Evolutionary conservation across 2,797 vertebrate species (phyloP).

Genomic region (Zalophus californianus): DNA sequence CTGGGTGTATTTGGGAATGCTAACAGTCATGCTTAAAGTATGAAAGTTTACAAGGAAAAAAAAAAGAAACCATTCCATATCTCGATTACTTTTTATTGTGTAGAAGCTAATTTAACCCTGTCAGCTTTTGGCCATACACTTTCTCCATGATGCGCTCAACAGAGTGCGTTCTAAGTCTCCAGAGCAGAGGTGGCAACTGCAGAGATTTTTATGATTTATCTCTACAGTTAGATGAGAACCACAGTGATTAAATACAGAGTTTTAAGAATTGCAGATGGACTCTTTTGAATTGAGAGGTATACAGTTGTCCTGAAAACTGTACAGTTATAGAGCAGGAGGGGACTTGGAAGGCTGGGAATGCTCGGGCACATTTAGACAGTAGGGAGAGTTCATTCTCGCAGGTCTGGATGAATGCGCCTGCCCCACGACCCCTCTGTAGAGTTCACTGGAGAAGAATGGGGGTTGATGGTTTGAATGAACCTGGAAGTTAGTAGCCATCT

Average conservation of each 20-base stretch:
- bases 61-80: neutral
- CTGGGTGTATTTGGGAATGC: conserved; percentile 22
- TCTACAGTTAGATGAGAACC: neutral
- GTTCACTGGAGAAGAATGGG: neutral
- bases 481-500: neutral
- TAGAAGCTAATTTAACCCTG: neutral
- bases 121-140: neutral
- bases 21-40: neutral
- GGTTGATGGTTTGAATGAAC: neutral
- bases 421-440: neutral
- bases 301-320: neutral
- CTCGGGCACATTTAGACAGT: neutral
- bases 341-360: neutral
- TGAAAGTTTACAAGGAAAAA: conserved; percentile 33
- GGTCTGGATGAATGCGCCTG: neutral
- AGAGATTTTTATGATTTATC: neutral
- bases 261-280: conserved; percentile 46
- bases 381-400: neutral
- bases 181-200: neutral
- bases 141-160: neutral
- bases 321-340: neutral
- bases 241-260: neutral
- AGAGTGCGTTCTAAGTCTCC: conserved; percentile 9
- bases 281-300: neutral
- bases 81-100: conserved; percentile 15